phyloP scores from a whole-genome alignment of 2,113 vertebrate genomes.

The Geothlypis trichas region DNA sequence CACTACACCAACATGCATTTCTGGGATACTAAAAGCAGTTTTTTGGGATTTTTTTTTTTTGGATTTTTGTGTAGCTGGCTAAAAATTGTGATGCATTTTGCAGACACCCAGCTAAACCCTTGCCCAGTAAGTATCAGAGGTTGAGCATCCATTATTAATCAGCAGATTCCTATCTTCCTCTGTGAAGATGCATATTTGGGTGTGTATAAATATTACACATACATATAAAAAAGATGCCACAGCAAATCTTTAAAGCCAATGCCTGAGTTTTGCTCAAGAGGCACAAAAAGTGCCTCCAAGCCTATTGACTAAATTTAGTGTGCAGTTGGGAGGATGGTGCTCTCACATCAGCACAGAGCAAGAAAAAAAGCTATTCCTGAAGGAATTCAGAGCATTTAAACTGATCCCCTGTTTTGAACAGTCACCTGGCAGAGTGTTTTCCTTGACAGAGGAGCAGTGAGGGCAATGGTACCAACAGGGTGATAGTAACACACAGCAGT shows the following conservation, averaged over 20 bases:
- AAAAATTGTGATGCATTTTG: background rate
- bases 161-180: background rate
- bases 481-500: background rate
- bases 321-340: background rate
- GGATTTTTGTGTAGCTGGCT: background rate
- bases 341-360: background rate
- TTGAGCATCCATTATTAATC: background rate
- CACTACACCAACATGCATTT: background rate
- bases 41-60: background rate
- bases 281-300: background rate
- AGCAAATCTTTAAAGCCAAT: background rate
- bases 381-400: background rate
- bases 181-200: background rate
- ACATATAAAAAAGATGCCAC: background rate
- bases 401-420: background rate
- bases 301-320: background rate
- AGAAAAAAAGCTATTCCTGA: background rate
- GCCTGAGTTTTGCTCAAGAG: background rate
- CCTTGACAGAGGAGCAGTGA: rapidly evolving
- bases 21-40: background rate
- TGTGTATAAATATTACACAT: background rate
- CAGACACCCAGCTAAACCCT: background rate
- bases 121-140: background rate
- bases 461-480: background rate
- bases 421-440: background rate